Evolutionary conservation across 2,113 vertebrate genomes (phyloP), one percentile per base, ranked within the genome.

Genomic region (Ammodytes marinus): DNA sequence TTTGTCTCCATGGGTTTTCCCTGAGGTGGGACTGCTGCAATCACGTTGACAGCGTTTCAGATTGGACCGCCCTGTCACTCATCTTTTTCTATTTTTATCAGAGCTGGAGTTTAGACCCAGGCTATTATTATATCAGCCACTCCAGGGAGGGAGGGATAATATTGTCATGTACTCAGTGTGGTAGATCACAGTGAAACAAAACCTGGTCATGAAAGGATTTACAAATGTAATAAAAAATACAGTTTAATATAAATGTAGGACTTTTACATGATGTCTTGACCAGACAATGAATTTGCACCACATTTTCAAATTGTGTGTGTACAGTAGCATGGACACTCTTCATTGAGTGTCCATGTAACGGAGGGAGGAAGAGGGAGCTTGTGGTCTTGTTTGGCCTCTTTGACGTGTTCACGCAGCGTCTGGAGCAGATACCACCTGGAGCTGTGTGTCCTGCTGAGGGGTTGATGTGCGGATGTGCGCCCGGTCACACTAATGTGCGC

Each of bases 31-130:
- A 82, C 74, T 6, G 77, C 64, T 79, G 59, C 72, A 90, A 92
- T 90, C 77, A 69, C 85, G 82, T 86, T 93, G 92, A 93, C 89
- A 89, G 88, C 71, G 69, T 89, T 77, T 93, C 92, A 84, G 81
- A 94, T 93, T 89, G 89, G 84, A 90, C 89, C 74, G 85, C 88
- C 81, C 88, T 67, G 79, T 86, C 63, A 71, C 86, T 85, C 79
- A 27, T 89, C 81, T 75, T 72, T 70, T 80, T 86, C 93, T 94
- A 93, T 92, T 92, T 92, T 84, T 87, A 84, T 85, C 89, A 55
- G 68, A 84, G 83, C 50, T 79, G n/a, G 69, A 80, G 78, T 90
- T 92, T 70, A 76, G 66, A 61, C 17, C 39, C 55, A 12, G 61
- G 59, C 65, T 77, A 86, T 85, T 72, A 69, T 65, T 54, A 47